phyloP scores from a whole-genome alignment of 2,888 invertebrate genomes.

The Aspidiotus rigidus region DNA sequence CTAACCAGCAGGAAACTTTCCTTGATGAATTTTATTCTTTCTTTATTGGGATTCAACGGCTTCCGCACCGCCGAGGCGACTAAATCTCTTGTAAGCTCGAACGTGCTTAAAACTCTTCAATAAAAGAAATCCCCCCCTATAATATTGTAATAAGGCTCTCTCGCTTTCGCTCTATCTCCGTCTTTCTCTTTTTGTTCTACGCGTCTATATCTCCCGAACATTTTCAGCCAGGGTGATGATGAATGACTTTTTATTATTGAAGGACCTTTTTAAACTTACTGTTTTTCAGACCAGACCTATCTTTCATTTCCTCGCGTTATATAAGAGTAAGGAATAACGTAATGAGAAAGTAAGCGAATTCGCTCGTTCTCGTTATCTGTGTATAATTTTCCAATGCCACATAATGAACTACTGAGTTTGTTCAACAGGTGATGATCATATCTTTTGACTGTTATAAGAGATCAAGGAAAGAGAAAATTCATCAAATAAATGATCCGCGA shows the following conservation, averaged over 20 bases:
- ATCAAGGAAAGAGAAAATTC: no score
- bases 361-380: no score
- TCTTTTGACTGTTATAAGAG: no score
- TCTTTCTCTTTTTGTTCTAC: neutral
- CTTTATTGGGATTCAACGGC: conserved; percentile 29
- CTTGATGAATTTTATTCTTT: conserved; percentile 29
- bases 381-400: no score
- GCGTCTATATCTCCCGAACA: neutral
- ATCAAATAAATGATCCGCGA: no score
- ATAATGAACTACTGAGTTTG: no score
- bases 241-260: neutral
- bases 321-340: no score
- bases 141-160: conserved; percentile 1
- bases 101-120: conserved; percentile 31
- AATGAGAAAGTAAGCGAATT: no score
- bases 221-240: neutral
- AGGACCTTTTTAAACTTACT: no score
- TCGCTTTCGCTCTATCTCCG: neutral
- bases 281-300: no score
- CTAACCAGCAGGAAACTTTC: conserved; percentile 31
- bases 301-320: no score
- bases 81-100: conserved; percentile 27
- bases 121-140: conserved; percentile 25
- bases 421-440: no score
- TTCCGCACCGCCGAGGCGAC: conserved; percentile 15